Percentiles rank a stretch among this genome's conserved stretches.
Conservation (phyloP, 1,140 invertebrate genomes). For the Thalassaphorura encarpata region DNA sequence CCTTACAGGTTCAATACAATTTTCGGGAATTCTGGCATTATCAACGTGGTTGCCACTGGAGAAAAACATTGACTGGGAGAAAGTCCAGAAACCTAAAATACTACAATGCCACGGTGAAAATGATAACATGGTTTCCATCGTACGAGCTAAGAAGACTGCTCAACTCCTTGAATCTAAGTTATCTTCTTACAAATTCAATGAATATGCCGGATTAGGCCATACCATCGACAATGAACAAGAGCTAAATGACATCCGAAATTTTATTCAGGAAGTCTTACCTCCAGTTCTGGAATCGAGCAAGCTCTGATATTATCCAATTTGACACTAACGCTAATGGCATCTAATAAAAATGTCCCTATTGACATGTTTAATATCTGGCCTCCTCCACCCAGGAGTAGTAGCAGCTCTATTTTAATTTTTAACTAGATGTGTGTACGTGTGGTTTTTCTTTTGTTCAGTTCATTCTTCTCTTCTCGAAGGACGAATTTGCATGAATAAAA, state of each 20-base stretch:
- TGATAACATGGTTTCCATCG: conserved; percentile 85
- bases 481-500: conserved; percentile 14
- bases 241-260: conserved; percentile 18
- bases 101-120: conserved; percentile 90
- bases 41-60: conserved; percentile 84
- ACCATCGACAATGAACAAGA: conserved; percentile 61
- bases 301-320: too few relatives aligned
- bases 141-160: conserved; percentile 79
- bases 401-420: too few relatives aligned
- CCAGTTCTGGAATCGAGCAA: too few relatives aligned
- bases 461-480: too few relatives aligned
- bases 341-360: too few relatives aligned
- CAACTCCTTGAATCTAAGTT: conserved; percentile 73
- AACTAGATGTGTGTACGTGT: too few relatives aligned
- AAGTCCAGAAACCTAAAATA: conserved; percentile 45
- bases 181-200: conserved; percentile 68
- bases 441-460: too few relatives aligned
- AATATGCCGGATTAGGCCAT: conserved; percentile 77
- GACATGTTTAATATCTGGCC: too few relatives aligned
- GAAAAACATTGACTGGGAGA: conserved; percentile 21
- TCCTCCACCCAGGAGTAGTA: too few relatives aligned
- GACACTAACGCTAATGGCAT: too few relatives aligned
- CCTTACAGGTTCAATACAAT: conserved; percentile 62
- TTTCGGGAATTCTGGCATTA: conserved; percentile 82
- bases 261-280: conserved; percentile 17